These are phyloP conservation scores for Ploceus nigricollis DNA, from an alignment of 2,113 vertebrate genomes.

Conservation along the genomic window DNA sequence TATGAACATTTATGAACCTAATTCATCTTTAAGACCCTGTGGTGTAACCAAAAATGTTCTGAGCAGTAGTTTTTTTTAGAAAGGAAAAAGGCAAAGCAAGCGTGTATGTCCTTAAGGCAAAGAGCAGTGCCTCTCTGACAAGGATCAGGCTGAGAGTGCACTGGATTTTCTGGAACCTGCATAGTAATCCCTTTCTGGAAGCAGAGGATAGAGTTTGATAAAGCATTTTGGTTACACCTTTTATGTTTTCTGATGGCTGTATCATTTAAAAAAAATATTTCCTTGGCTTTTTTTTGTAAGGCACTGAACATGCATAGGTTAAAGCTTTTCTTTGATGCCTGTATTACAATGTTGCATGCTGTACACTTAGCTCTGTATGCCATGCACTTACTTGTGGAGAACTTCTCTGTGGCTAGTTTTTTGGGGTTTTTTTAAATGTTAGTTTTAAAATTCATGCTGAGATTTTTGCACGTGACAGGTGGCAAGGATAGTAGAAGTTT, in stretches of 20 bases:
- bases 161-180: not conserved
- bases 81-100: not conserved
- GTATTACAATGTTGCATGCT: not conserved
- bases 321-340: not conserved
- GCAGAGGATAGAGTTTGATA: not conserved
- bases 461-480: slow-evolving; percentile 75
- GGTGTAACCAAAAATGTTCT: not conserved
- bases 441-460: not conserved
- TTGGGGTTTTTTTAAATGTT: not conserved
- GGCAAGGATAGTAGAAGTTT: slow-evolving; percentile 87
- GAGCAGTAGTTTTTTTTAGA: not conserved
- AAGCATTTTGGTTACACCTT: not conserved
- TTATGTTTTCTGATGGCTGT: not conserved
- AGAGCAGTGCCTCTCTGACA: not conserved
- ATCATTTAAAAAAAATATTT: not conserved
- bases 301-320: not conserved
- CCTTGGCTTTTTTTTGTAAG: not conserved
- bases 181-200: not conserved
- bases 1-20: not conserved
- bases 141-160: not conserved
- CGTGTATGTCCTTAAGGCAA: not conserved
- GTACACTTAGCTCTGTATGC: not conserved
- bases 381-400: not conserved
- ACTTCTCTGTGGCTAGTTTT: not conserved
- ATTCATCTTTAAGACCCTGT: not conserved